Conservation (phyloP, 1,140 invertebrate genomes). For the Lordiphosa collinella region DNA sequence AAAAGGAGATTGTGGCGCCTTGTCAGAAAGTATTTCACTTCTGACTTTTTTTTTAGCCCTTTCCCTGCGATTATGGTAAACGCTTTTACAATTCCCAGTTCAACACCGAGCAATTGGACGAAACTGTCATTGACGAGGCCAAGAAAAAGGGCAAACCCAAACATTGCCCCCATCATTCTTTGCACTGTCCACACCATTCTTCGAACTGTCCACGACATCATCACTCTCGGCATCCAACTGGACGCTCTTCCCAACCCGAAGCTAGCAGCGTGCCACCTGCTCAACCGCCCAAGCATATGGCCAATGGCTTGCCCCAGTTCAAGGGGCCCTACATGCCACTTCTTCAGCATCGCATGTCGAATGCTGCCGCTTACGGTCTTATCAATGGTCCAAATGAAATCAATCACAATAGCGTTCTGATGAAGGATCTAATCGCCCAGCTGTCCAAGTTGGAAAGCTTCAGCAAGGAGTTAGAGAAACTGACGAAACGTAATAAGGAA, state of each 20-base stretch:
- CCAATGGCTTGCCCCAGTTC: constrained; percentile 27
- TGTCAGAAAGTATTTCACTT: not conserved
- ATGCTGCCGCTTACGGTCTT: constrained; percentile 30
- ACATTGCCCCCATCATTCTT: constrained; percentile 8
- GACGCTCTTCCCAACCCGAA: constrained; percentile 1
- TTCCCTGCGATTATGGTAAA: constrained; percentile 5
- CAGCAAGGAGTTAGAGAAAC: not conserved
- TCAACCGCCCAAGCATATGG: constrained; percentile 9
- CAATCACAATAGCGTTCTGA: constrained; percentile 9
- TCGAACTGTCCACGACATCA: no score
- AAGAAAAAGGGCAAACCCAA: constrained; percentile 20
- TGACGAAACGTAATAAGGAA: not conserved
- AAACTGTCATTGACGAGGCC: constrained; percentile 10
- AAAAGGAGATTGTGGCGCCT: not conserved
- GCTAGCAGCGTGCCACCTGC: not conserved
- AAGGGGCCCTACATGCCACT: constrained; percentile 36
- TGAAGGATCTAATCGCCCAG: constrained; percentile 26
- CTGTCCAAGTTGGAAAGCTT: constrained; percentile 15
- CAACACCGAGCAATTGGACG: not conserved
- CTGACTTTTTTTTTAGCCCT: constrained; percentile 1
- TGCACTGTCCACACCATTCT: no score
- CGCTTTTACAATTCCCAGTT: constrained; percentile 5
- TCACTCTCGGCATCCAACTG: not conserved
- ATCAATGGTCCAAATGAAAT: constrained; percentile 9
- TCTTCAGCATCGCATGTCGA: constrained; percentile 24